These are phyloP conservation scores for Takifugu bimaculatus DNA, from an alignment of 2,113 vertebrate species.

Conservation along the genomic window DNA sequence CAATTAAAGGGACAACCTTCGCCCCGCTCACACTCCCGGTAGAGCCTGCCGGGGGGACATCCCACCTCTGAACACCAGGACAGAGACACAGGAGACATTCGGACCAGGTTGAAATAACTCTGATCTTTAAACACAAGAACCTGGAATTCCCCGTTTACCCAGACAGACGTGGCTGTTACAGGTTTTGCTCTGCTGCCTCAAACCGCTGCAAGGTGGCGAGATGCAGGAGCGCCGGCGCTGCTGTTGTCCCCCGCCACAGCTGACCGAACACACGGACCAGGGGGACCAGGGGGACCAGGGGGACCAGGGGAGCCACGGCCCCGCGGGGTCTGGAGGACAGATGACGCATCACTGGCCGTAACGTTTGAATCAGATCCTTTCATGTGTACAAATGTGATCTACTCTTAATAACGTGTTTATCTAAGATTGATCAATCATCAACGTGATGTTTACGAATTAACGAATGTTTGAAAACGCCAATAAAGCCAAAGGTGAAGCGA, in stretches of 20 bases:
- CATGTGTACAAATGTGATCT: too few species aligned
- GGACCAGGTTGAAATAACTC: too few species aligned
- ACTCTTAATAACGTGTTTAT: too few species aligned
- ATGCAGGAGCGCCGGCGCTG: slow-evolving; percentile 58
- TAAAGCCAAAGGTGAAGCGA: too few species aligned
- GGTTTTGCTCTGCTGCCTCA: slow-evolving; percentile 71
- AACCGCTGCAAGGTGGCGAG: slow-evolving; percentile 53
- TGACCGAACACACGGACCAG: slow-evolving; percentile 69
- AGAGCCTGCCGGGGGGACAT: slow-evolving; percentile 80
- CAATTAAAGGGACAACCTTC: slow-evolving; percentile 91
- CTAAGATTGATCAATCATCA: too few species aligned
- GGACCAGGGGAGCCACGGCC: slow-evolving; percentile 70
- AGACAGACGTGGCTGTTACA: slow-evolving; percentile 82
- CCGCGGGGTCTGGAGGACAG: slow-evolving; percentile 45
- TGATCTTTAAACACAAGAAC: background rate
- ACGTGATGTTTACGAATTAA: too few species aligned
- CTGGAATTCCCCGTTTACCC: slow-evolving; percentile 55
- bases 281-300: slow-evolving; percentile 73
- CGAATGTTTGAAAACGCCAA: too few species aligned
- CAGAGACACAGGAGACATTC: background rate
- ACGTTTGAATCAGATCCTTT: too few species aligned
- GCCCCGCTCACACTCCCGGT: slow-evolving; percentile 78
- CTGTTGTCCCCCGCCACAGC: slow-evolving; percentile 73
- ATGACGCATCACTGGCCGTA: background rate
- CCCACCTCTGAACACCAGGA: slow-evolving; percentile 76